Percentiles rank a stretch among this genome's conserved stretches.
Conservation (phyloP, 2,797 vertebrate genomes). For the Onychomys torridus region DNA sequence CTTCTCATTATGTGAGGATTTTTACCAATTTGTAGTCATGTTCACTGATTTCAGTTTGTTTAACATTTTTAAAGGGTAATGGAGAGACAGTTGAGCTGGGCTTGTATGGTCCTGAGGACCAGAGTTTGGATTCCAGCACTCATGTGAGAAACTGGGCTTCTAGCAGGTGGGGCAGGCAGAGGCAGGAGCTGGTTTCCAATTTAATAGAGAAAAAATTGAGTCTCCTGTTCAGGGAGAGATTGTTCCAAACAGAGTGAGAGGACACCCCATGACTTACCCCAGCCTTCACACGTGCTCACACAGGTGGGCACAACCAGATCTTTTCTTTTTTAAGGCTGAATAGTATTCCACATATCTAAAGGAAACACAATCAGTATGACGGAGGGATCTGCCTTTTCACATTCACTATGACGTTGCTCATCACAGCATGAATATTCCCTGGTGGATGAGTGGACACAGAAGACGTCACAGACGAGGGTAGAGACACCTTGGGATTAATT, state of each 20-base stretch:
- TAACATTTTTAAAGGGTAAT: background rate
- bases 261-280: no score
- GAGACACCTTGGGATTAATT: background rate
- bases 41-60: background rate
- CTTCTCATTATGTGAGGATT: background rate
- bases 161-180: no score
- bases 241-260: background rate
- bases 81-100: background rate
- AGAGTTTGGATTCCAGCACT: background rate
- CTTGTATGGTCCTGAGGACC: background rate
- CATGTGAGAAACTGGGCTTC: background rate
- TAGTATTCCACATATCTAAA: background rate
- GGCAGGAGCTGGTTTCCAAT: background rate
- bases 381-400: background rate
- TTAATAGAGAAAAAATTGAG: background rate
- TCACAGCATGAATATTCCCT: background rate
- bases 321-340: background rate
- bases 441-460: background rate
- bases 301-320: background rate
- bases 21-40: background rate
- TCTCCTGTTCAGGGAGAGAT: background rate
- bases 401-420: rapidly evolving
- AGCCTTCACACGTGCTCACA: background rate
- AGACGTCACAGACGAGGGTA: background rate
- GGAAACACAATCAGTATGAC: no score